These are phyloP conservation scores for Dryobates pubescens DNA, from an alignment of 2,797 vertebrate species.

Conservation along the genomic window DNA sequence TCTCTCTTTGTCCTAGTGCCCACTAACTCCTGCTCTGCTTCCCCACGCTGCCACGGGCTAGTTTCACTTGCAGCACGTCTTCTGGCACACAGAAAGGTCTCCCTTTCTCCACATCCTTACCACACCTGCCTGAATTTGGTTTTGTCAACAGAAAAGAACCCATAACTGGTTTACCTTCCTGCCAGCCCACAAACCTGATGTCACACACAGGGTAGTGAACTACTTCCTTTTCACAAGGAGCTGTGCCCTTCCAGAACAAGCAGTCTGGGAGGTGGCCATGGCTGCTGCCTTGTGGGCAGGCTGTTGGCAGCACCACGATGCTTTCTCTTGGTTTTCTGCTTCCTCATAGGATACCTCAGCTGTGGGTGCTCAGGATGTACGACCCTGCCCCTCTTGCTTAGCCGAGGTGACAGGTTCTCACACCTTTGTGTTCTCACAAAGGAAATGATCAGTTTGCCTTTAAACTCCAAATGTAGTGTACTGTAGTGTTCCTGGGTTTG, in stretches of 20 bases:
- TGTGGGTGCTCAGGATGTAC: accelerated
- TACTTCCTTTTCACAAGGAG: background rate
- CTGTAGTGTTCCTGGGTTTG: background rate
- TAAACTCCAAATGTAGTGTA: background rate
- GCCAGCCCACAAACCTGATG: background rate
- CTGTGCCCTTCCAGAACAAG: background rate
- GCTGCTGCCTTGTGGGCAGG: background rate
- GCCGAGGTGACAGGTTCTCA: background rate
- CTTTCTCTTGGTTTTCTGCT: background rate
- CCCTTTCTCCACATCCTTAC: background rate
- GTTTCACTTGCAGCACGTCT: conserved; percentile 23
- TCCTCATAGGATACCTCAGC: background rate
- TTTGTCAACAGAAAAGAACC: conserved; percentile 11
- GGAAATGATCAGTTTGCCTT: conserved; percentile 1
- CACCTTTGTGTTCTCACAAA: background rate
- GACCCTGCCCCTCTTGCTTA: background rate
- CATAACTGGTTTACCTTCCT: accelerated
- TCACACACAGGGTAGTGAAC: background rate
- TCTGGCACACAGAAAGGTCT: background rate
- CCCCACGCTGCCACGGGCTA: conserved; percentile 8
- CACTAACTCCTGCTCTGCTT: conserved; percentile 34
- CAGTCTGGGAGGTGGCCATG: background rate
- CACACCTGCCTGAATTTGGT: conserved; percentile 20
- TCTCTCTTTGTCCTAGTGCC: conserved; percentile 39
- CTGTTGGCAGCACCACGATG: background rate